Base-by-base conservation (phyloP, 2,113 vertebrate species). In the Parus major region DNA sequence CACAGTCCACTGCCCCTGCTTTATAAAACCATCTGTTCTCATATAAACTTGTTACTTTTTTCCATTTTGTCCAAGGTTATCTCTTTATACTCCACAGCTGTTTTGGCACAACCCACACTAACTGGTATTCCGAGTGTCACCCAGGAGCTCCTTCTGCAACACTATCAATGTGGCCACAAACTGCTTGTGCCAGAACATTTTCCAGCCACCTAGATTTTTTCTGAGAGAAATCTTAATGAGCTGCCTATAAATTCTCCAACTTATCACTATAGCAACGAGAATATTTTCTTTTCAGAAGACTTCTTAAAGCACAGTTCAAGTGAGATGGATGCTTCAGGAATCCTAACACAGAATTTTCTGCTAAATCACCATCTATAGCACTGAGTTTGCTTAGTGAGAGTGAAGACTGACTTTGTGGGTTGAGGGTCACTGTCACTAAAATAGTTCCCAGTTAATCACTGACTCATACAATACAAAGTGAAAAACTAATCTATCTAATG, bases 41-140 rank as follows among this genome's bases (percentile, higher is more conserved):
- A 71, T 23, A 88, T 15, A 80, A 96, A 95, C 91, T 93, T 95
- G 46, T 47, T 86, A 59, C 61, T 94, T 83, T 80, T 36, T 86
- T 59, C 46, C 23, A 23, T 75, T 70, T 84, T 47, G 36, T 61
- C 66, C 92, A 93, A 86, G 89, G 87, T 92, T 92, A 73, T 82
- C 81, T 93, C 83, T 57, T 82, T 53, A 50, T 59, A 29, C 18
- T 42, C 41, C 88, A 36, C 55, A 70, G 59, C n/a, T 82, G 64
- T 10, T 83, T 59, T 63, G 55, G 44, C 49, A 47, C 75, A 73
- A 31, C 31, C 41, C 73, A 57, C 15, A 13, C n/a, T 73, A 66
- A 15, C 69, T 73, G 50, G 36, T 22, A 52, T 46, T 75, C 36
- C 55, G 65, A 28, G 33, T 5, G 46, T 46, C 66, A 82, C 25